Conservation (phyloP, 2,113 vertebrate genomes). For the Tautogolabrus adspersus region DNA sequence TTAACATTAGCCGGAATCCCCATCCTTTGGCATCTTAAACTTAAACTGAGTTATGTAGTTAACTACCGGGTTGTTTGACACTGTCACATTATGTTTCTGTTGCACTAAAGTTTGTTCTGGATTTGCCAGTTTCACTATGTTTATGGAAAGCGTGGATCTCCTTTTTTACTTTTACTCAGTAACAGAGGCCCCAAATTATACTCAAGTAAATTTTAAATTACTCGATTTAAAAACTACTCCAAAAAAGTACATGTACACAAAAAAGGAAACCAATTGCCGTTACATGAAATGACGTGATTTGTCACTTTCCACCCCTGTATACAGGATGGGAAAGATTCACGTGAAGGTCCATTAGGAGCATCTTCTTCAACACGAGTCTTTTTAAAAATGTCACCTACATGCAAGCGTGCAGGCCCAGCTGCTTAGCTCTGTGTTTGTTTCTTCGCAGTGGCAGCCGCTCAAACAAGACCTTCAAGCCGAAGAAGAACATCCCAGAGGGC, state of each 20-base stretch:
- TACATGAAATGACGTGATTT: too few species aligned
- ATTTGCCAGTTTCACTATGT: too few species aligned
- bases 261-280: too few species aligned
- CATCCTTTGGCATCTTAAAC: background rate
- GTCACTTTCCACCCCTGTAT: too few species aligned
- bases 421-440: constrained; percentile 3
- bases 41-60: background rate
- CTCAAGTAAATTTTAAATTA: too few species aligned
- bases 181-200: too few species aligned
- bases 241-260: background rate
- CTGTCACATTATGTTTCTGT: constrained; percentile 44
- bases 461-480: constrained; percentile 97
- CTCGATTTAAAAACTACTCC: too few species aligned
- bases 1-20: background rate
- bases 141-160: too few species aligned
- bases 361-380: too few species aligned
- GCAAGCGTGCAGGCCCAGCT: background rate
- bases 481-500: constrained; percentile 97
- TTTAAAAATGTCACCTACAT: background rate
- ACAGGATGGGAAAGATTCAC: constrained; percentile 24
- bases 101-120: background rate
- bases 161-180: too few species aligned
- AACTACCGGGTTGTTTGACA: constrained; percentile 19
- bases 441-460: constrained; percentile 89
- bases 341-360: background rate